A percentile compares a stretch with the other conserved stretches of the same genome.
phyloP scores from a whole-genome alignment of 2,888 invertebrate species.

The Torymus tubicola region DNA sequence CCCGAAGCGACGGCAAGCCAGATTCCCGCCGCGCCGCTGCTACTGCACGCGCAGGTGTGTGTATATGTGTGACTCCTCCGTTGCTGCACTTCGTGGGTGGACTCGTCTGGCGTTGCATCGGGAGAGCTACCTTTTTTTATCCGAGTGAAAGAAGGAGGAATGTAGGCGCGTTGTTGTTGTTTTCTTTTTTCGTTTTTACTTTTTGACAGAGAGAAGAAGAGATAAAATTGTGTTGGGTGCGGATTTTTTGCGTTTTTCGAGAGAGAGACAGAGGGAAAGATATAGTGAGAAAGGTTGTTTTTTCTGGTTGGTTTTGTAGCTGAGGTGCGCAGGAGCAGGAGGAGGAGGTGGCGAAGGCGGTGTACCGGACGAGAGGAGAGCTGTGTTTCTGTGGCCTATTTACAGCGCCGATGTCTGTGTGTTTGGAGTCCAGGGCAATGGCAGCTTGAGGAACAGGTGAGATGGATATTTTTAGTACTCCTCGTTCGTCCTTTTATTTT shows the following conservation, averaged over 20 bases:
- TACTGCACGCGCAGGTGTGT: neutral
- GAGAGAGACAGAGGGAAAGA: too few relatives aligned
- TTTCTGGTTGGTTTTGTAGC: neutral
- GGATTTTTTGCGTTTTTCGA: too few relatives aligned
- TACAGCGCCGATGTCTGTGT: neutral
- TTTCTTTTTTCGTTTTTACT: too few relatives aligned
- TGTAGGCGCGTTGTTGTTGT: too few relatives aligned
- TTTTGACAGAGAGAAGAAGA: neutral
- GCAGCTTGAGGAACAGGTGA: slow-evolving; percentile 30
- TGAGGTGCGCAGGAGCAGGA: neutral
- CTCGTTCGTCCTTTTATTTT: too few relatives aligned
- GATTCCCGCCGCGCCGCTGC: slow-evolving; percentile 17
- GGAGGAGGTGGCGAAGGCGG: neutral
- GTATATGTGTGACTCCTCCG: neutral
- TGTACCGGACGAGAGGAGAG: too few relatives aligned
- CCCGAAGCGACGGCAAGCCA: slow-evolving; percentile 21
- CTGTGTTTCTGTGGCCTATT: too few relatives aligned
- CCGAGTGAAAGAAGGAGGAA: too few relatives aligned
- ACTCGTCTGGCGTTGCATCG: slow-evolving; percentile 36
- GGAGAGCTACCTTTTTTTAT: too few relatives aligned
- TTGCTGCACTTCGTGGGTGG: slow-evolving; percentile 38
- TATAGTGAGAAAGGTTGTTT: neutral
- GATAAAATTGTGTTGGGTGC: slow-evolving; percentile 4
- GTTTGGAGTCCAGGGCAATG: slow-evolving; percentile 1
- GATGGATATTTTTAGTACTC: neutral